Percentiles rank a stretch among this genome's conserved stretches.
phyloP scores from a whole-genome alignment of 2,797 vertebrate genomes.

The Arnoldichthys spilopterus region DNA sequence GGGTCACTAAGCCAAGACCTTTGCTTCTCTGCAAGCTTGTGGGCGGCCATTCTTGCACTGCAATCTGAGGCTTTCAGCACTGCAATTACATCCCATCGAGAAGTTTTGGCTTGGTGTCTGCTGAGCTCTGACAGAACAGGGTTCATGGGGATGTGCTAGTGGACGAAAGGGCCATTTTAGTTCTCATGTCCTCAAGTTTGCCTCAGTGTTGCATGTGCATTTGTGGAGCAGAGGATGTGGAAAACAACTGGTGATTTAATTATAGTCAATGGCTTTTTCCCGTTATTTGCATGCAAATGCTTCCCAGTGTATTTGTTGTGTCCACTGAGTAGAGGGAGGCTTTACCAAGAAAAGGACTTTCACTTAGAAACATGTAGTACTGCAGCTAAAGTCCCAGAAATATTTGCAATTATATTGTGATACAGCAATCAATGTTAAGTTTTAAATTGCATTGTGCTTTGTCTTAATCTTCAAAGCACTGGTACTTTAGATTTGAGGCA shows the following conservation, averaged over 20 bases:
- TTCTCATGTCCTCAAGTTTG: slow-evolving; percentile 45
- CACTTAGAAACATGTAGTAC: not conserved
- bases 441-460: not conserved
- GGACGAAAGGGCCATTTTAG: slow-evolving; percentile 29
- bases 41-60: slow-evolving; percentile 49
- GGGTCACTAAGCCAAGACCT: slow-evolving; percentile 43
- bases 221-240: slow-evolving; percentile 44
- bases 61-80: slow-evolving; percentile 45
- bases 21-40: slow-evolving; percentile 39
- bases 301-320: slow-evolving; percentile 42
- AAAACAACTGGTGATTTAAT: slow-evolving; percentile 47
- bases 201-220: slow-evolving; percentile 40
- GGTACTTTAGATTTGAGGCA: not conserved
- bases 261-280: slow-evolving; percentile 44
- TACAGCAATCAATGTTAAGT: not conserved
- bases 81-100: slow-evolving; percentile 44
- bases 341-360: slow-evolving; percentile 35
- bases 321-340: slow-evolving; percentile 34
- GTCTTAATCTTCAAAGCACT: not conserved
- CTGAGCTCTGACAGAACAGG: slow-evolving; percentile 35
- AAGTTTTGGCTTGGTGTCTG: slow-evolving; percentile 32
- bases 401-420: slow-evolving; percentile 22
- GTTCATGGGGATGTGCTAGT: slow-evolving; percentile 41
- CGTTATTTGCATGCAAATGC: slow-evolving; percentile 52
- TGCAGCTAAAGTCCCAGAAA: slow-evolving; percentile 24